Percentiles rank a stretch among this genome's conserved stretches.
Evolutionary conservation across 1,140 invertebrate genomes (phyloP).

Genomic region (Bicyclus anynana): DNA sequence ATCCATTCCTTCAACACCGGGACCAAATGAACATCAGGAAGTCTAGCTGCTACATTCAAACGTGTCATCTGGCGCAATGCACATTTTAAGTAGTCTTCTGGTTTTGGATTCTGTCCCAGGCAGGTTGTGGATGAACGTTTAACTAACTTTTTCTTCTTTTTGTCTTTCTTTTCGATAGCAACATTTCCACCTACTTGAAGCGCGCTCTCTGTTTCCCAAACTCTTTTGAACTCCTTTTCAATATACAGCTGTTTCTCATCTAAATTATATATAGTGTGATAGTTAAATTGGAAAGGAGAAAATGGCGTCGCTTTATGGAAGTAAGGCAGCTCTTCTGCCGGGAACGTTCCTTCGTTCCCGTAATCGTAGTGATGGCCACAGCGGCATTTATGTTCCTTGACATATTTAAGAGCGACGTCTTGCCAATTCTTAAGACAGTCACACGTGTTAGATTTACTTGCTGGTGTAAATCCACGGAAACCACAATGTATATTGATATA

Average conservation of each 20-base stretch:
- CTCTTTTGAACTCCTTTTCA: slow-evolving; percentile 55
- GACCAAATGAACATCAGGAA: slow-evolving; percentile 58
- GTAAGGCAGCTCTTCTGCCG: slow-evolving; percentile 45
- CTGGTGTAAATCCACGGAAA: slow-evolving; percentile 40
- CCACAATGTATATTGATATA: slow-evolving; percentile 57
- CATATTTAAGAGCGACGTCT: slow-evolving; percentile 44
- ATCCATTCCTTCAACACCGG: slow-evolving; percentile 66
- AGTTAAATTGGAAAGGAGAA: slow-evolving; percentile 48
- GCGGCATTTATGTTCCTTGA: slow-evolving; percentile 53
- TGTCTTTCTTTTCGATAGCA: slow-evolving; percentile 37
- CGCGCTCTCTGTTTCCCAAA: slow-evolving; percentile 62
- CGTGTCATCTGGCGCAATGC: slow-evolving; percentile 47
- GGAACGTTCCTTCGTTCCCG: slow-evolving; percentile 51
- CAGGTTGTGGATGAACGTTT: slow-evolving; percentile 49
- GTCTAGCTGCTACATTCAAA: slow-evolving; percentile 51
- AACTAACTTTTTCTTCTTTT: slow-evolving; percentile 52
- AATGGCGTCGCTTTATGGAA: slow-evolving; percentile 50
- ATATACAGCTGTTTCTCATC: slow-evolving; percentile 46
- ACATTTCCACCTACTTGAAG: slow-evolving; percentile 41
- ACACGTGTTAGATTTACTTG: slow-evolving; percentile 46
- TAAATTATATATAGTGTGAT: slow-evolving; percentile 56
- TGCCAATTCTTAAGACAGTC: slow-evolving; percentile 59
- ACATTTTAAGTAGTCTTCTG: slow-evolving; percentile 56
- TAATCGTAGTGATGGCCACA: slow-evolving; percentile 62
- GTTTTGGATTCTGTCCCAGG: slow-evolving; percentile 49